phyloP scores from a whole-genome alignment of 2,113 vertebrate species.

The Canis aureus region DNA sequence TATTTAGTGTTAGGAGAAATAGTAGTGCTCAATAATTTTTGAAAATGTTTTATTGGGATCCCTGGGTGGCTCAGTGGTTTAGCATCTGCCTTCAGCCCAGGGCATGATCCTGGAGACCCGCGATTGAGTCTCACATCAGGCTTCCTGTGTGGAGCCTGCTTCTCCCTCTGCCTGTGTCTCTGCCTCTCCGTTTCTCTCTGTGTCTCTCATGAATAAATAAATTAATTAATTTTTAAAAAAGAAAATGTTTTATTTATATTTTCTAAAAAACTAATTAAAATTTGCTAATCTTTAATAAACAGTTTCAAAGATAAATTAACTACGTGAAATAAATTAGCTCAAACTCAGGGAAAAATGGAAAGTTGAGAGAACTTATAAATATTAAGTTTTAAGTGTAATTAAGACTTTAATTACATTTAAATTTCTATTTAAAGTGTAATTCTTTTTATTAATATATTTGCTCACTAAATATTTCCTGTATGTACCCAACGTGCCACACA shows the following conservation, averaged over 20 bases:
- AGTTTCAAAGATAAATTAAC: constrained; percentile 44
- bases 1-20: not conserved
- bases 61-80: no score
- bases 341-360: not conserved
- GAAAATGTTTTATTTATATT: not conserved
- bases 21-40: not conserved
- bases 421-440: not conserved
- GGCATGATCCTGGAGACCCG: no score
- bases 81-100: no score
- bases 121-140: no score
- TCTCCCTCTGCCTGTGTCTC: no score
- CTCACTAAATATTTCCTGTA: not conserved
- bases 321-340: constrained; percentile 14
- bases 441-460: not conserved
- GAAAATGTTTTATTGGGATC: not conserved
- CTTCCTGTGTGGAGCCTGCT: no score
- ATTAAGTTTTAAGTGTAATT: constrained; percentile 39
- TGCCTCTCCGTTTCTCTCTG: no score
- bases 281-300: constrained; percentile 52
- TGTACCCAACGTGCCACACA: not conserved
- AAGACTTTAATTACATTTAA: constrained; percentile 22
- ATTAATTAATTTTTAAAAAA: no score
- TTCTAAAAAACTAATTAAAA: constrained; percentile 55
- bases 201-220: no score
- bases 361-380: not conserved